Evolutionary conservation across 2,888 invertebrate genomes (phyloP).

Genomic region (Rotaria magnacalcarata): DNA sequence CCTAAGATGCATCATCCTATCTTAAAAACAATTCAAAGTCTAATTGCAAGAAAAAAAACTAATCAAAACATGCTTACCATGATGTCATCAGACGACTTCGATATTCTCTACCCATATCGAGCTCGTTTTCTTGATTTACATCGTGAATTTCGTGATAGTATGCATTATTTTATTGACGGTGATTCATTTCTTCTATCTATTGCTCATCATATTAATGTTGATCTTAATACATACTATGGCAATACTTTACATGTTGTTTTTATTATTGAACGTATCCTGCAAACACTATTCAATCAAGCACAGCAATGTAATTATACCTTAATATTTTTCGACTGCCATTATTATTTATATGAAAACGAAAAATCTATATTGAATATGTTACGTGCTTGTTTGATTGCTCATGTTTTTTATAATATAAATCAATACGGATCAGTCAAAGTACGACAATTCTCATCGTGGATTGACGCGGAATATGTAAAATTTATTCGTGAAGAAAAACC

Average conservation of each 20-base stretch:
- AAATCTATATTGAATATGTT: not conserved
- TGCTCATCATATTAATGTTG: not conserved
- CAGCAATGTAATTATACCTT: not conserved
- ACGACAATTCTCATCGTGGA: not conserved
- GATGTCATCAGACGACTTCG: not conserved
- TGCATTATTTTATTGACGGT: not conserved
- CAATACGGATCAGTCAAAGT: not conserved
- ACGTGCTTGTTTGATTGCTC: not conserved
- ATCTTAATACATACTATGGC: not conserved
- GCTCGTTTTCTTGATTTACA: conserved; percentile 6
- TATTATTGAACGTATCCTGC: not conserved
- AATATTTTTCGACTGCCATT: not conserved
- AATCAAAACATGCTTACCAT: not conserved
- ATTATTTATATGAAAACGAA: not conserved
- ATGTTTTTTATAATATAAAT: not conserved
- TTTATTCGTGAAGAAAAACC: conserved; percentile 1
- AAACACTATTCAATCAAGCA: not conserved
- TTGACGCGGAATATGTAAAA: not conserved
- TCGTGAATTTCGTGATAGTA: not conserved
- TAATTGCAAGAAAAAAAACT: not conserved
- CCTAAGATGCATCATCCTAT: not conserved
- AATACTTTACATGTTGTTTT: not conserved
- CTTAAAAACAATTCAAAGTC: not conserved
- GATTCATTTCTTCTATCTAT: not conserved
- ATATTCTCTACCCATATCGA: not conserved